Base-by-base conservation (phyloP, 2,888 invertebrate genomes). In the Ochropacha duplaris region DNA sequence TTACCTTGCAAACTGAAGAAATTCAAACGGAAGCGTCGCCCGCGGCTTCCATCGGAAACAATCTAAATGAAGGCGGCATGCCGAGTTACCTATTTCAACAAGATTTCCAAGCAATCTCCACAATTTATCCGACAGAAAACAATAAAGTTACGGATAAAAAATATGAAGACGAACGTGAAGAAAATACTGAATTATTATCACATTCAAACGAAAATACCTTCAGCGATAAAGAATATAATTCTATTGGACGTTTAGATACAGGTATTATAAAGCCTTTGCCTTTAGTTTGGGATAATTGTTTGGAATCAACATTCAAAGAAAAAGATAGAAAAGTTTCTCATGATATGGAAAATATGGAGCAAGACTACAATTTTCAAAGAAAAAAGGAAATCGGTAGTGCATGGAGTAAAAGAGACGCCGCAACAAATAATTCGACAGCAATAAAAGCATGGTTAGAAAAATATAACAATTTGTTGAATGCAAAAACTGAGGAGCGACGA, bases 51-150 rank as follows among this genome's bases (percentile, higher is more conserved):
- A 62, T 81, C 90, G 92, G 92, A 92, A 88, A 86, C 81, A 89
- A 90, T 90, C 85, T 86, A 68, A 88, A 88, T 82, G 79, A 71
- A 76, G 78, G 79, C 76, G 78, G 64, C 67, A 67, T 64, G 60
- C 69, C 72, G 61, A 72, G 69, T 62, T 74, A 69, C 61, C 65
- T 66, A 72, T 76, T 71, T 71, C 77, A 77, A 76, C 79, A 83
- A 78, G 83, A 90, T 88, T 87, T 84, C 84, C 87, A 81, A 79
- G 80, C 85, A 89, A 90, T 87, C 81, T 83, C 79, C 64, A 76
- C 85, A 76, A 78, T 81, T 88, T 81, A 82, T 81, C 69, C 75
- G 68, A 62, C 71, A 66, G 73, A 73, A 74, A 77, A 79, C 68
- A 74, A 79, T 68, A 78, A 76, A 74, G 61, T 59, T 64, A 66